phyloP scores from a whole-genome alignment of 2,888 invertebrate genomes.

The Limenitis arthemis region DNA sequence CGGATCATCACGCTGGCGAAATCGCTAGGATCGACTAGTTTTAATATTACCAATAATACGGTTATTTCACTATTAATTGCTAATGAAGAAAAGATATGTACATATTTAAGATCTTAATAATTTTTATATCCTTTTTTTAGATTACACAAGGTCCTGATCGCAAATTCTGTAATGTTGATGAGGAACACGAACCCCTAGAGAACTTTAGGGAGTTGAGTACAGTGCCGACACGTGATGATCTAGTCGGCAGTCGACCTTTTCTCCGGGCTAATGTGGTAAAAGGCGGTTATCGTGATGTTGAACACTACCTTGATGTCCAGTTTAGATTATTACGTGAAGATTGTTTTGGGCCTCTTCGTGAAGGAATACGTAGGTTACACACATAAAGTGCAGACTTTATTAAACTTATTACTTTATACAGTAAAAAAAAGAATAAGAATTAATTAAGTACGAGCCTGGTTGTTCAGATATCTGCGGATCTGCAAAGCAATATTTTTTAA shows the following conservation, averaged over 20 bases:
- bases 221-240: conserved; percentile 42
- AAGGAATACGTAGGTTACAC: conserved; percentile 66
- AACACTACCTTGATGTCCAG: conserved; percentile 85
- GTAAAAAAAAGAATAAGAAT: too few species aligned
- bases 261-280: conserved; percentile 67
- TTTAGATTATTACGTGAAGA: conserved; percentile 85
- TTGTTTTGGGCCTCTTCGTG: conserved; percentile 80
- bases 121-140: background rate
- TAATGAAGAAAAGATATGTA: conserved; percentile 34
- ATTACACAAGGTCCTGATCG: background rate
- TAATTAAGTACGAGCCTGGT: too few species aligned
- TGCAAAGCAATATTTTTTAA: too few species aligned
- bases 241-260: conserved; percentile 39
- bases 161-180: background rate
- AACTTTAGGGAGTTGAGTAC: conserved; percentile 47
- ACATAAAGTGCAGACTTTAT: too few species aligned
- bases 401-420: too few species aligned
- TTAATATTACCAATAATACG: too few species aligned
- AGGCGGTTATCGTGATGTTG: conserved; percentile 74
- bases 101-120: background rate
- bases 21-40: too few species aligned
- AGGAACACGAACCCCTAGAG: conserved; percentile 40
- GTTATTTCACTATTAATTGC: too few species aligned
- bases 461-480: too few species aligned
- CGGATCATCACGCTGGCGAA: too few species aligned